Conservation (phyloP, 2,113 vertebrate species). For the Megaceryle maxima region DNA sequence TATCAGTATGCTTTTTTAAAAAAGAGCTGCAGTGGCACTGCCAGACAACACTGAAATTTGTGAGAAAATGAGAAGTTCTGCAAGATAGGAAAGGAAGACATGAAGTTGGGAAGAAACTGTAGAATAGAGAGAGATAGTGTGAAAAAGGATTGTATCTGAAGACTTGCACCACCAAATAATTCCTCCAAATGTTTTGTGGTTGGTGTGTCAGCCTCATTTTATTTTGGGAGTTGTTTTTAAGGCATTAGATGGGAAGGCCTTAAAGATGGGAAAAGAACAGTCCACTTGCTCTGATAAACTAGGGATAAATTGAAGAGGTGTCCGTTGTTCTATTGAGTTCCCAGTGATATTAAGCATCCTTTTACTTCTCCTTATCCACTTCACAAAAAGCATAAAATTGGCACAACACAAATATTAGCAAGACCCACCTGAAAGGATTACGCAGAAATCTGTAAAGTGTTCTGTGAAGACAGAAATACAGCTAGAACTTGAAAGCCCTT, state of each 20-base stretch:
- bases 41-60: background rate
- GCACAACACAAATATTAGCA: background rate
- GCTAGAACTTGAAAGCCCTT: background rate
- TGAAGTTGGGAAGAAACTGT: background rate
- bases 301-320: background rate
- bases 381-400: background rate
- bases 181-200: background rate
- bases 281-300: background rate
- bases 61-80: background rate
- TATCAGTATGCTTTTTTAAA: background rate
- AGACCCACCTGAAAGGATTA: background rate
- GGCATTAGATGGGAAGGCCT: background rate
- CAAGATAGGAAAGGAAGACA: background rate
- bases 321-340: background rate
- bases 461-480: background rate
- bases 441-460: background rate
- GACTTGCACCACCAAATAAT: background rate
- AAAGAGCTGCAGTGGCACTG: background rate
- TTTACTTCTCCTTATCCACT: background rate
- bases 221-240: background rate
- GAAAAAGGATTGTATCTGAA: background rate
- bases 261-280: background rate
- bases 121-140: background rate
- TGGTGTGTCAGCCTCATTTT: background rate
- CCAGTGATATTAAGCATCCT: background rate